Percentiles rank a stretch among this genome's conserved stretches.
Conservation (phyloP, 92 coral and sea anemone species). For the Heliopora coerulea region DNA sequence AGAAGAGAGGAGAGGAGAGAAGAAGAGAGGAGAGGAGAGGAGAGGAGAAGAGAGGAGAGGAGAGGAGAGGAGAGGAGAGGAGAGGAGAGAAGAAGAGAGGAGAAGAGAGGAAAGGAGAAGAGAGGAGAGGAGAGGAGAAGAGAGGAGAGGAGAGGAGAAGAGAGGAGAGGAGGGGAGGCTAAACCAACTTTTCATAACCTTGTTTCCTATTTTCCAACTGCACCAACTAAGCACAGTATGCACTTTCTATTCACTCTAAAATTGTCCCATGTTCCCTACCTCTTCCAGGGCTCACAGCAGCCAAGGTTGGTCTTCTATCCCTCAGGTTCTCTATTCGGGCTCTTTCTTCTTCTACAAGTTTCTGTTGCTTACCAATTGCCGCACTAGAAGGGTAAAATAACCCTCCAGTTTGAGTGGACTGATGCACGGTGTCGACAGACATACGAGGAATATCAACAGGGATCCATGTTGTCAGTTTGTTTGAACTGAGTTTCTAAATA, state of each 20-base stretch:
- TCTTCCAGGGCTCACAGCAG: conserved; percentile 94
- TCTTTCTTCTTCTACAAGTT: conserved; percentile 66
- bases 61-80: too few species aligned
- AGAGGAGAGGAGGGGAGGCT: too few species aligned
- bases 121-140: not conserved
- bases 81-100: too few species aligned
- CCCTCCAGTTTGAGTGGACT: conserved; percentile 94
- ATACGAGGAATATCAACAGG: conserved; percentile 82
- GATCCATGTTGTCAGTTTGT: conserved; percentile 76
- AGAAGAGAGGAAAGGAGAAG: not conserved
- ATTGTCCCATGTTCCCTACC: not conserved
- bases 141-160: not conserved
- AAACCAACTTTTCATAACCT: too few species aligned
- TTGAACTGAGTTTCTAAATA: conserved; percentile 48
- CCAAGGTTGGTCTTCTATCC: conserved; percentile 81
- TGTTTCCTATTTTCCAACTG: too few species aligned
- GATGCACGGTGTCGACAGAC: conserved; percentile 75
- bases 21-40: too few species aligned
- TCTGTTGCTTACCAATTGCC: conserved; percentile 68
- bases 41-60: too few species aligned
- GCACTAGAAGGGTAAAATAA: conserved; percentile 89
- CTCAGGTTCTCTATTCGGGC: conserved; percentile 75
- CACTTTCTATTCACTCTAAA: not conserved
- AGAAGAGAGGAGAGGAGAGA: too few species aligned
- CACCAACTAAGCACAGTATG: too few species aligned